Percentiles rank a stretch among this genome's conserved stretches.
Evolutionary conservation across 2,888 invertebrate species (phyloP).

Genomic region (Ichneumoninae sp.): DNA sequence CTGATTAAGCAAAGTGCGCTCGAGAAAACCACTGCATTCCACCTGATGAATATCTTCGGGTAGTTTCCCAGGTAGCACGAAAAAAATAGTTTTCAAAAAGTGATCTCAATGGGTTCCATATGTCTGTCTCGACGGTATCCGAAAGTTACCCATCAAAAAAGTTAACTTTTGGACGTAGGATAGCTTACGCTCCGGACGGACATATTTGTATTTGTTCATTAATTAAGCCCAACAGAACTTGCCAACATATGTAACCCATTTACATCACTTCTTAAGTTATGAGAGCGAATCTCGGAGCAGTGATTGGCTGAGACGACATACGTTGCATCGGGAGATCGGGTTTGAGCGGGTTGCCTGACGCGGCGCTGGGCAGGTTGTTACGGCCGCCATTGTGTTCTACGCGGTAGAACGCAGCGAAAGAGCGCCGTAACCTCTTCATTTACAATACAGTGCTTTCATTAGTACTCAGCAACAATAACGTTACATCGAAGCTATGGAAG

Average conservation of each 20-base stretch:
- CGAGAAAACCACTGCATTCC: neutral
- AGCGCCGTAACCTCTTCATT: conserved; percentile 18
- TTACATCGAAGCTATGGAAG: neutral
- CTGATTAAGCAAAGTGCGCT: neutral
- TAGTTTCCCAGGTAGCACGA: neutral
- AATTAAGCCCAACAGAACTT: too few relatives aligned
- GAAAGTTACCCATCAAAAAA: too few relatives aligned
- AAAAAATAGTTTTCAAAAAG: too few relatives aligned
- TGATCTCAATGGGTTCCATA: too few relatives aligned
- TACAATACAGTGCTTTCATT: neutral
- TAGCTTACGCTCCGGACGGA: too few relatives aligned
- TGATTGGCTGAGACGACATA: conserved; percentile 7
- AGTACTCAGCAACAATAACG: neutral
- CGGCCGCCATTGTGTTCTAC: conserved; percentile 22
- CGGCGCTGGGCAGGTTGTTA: conserved; percentile 27
- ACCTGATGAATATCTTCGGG: neutral
- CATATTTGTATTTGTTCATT: too few relatives aligned
- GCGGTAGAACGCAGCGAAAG: neutral
- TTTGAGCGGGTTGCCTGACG: conserved; percentile 31
- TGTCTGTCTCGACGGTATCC: too few relatives aligned
- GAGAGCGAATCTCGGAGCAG: neutral
- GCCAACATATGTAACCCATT: too few relatives aligned
- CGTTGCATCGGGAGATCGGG: conserved; percentile 1
- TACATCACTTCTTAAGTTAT: too few relatives aligned
- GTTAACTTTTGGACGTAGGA: too few relatives aligned